These are phyloP conservation scores for Phalera bucephala DNA, from an alignment of 2,888 invertebrate species.

Conservation along the genomic window DNA sequence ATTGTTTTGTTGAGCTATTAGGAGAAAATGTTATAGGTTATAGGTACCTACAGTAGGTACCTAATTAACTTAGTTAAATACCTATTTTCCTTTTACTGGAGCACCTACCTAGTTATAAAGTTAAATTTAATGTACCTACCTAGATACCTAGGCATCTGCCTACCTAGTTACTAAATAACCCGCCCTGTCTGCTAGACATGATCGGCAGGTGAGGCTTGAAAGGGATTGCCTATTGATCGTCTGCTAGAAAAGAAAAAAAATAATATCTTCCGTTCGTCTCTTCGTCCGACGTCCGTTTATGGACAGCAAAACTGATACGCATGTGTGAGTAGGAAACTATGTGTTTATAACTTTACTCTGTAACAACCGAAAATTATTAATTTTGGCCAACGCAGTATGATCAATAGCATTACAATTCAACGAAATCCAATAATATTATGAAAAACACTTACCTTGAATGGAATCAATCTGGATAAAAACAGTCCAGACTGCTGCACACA, in stretches of 20 bases:
- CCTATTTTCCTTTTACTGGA: no score
- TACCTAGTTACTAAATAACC: no score
- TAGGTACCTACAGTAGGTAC: no score
- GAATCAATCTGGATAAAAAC: constrained; percentile 17
- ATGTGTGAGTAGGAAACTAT: constrained; percentile 25
- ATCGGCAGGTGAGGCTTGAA: no score
- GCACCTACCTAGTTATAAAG: no score
- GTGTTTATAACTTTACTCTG: background rate
- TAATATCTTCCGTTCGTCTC: constrained; percentile 11
- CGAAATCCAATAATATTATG: constrained; percentile 1
- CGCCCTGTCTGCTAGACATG: no score
- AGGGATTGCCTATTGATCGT: constrained; percentile 26
- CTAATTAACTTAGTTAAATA: no score
- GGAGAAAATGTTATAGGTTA: no score
- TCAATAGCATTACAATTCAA: background rate
- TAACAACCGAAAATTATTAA: background rate
- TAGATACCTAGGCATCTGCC: no score
- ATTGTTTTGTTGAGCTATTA: no score
- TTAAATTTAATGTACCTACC: no score
- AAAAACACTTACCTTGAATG: constrained; percentile 10
- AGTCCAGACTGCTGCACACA: constrained; percentile 33
- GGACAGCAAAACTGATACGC: constrained; percentile 3
- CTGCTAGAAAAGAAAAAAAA: constrained; percentile 24
- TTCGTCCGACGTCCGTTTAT: constrained; percentile 7
- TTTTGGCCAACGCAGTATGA: background rate